phyloP scores from a whole-genome alignment of 2,888 invertebrate species.

The Coenonympha arcania region DNA sequence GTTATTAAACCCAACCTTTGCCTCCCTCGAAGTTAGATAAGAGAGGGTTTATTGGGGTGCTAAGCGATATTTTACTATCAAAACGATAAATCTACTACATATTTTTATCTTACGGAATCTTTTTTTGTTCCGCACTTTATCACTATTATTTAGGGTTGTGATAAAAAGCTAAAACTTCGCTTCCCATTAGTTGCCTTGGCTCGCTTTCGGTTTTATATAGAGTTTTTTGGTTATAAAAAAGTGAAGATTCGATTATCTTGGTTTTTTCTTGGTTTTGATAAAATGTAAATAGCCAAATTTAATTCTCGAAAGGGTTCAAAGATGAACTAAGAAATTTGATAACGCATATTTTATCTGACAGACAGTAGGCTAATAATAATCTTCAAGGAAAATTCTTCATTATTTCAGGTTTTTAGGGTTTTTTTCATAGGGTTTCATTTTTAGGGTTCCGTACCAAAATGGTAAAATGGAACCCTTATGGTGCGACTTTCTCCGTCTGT shows the following conservation, averaged over 20 bases:
- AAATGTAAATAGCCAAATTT: constrained; percentile 10
- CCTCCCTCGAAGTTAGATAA: constrained; percentile 51
- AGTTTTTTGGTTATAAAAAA: constrained; percentile 20
- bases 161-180: constrained; percentile 47
- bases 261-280: constrained; percentile 11
- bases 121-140: constrained; percentile 64
- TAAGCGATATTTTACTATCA: constrained; percentile 66
- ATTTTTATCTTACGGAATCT: constrained; percentile 55
- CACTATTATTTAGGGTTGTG: constrained; percentile 61
- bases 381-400: background rate
- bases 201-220: constrained; percentile 26
- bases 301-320: background rate
- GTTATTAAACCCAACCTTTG: constrained; percentile 22
- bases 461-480: too few relatives aligned
- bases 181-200: constrained; percentile 24
- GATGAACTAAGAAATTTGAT: background rate
- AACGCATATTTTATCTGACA: background rate
- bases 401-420: too few relatives aligned
- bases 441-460: too few relatives aligned
- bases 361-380: background rate
- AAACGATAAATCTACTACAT: constrained; percentile 51
- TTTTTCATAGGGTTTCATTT: too few relatives aligned
- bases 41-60: constrained; percentile 50
- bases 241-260: constrained; percentile 17
- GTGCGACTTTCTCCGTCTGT: too few relatives aligned